A percentile compares a stretch with the other conserved stretches of the same genome.
These are phyloP conservation scores for Tychaedon coryphoeus DNA, from an alignment of 2,113 vertebrate genomes.

Conservation along the genomic window DNA sequence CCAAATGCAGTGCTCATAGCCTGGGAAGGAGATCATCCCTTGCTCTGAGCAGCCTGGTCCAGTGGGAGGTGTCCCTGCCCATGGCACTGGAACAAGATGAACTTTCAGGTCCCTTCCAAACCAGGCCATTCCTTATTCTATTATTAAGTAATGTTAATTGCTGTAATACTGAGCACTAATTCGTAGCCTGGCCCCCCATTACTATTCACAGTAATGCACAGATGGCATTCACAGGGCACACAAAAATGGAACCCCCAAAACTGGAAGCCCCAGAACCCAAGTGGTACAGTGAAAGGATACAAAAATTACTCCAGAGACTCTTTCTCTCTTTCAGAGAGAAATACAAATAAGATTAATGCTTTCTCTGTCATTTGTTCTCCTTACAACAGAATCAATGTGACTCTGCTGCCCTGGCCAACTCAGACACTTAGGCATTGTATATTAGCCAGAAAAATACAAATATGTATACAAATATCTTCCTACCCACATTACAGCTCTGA, in stretches of 20 bases:
- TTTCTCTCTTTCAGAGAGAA: not conserved
- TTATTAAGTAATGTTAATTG: not conserved
- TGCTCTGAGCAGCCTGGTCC: not conserved
- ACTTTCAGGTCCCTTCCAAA: not conserved
- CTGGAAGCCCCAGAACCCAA: not conserved
- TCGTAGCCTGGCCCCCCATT: not conserved
- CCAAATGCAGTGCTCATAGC: not conserved
- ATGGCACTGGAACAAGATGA: rapidly evolving
- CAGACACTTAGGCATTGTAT: not conserved
- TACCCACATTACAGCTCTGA: not conserved
- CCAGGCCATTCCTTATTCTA: not conserved
- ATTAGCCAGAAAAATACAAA: not conserved
- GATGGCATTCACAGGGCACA: not conserved
- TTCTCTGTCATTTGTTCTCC: not conserved
- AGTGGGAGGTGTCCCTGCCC: not conserved
- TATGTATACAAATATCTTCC: not conserved
- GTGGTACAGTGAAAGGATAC: not conserved
- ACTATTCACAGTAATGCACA: not conserved
- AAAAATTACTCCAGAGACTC: not conserved
- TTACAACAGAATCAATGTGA: not conserved
- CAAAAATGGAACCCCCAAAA: not conserved
- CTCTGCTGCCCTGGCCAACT: not conserved
- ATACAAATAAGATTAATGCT: not conserved
- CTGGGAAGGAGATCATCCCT: not conserved
- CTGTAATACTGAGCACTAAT: not conserved